phyloP scores from a whole-genome alignment of 2,888 invertebrate species.

The Hermaeophaga mercurialis region DNA sequence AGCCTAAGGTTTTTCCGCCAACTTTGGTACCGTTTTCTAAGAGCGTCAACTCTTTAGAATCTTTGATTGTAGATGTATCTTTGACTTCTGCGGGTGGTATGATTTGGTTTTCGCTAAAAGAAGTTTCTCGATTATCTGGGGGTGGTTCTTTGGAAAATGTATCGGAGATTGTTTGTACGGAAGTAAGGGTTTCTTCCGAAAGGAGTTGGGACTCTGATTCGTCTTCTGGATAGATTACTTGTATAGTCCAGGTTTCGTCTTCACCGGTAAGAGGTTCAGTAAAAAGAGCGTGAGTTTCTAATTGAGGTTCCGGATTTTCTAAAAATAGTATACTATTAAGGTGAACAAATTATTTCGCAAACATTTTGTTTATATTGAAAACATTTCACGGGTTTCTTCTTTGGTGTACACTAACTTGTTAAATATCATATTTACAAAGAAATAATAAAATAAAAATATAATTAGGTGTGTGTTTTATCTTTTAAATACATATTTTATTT shows the following conservation, averaged over 20 bases:
- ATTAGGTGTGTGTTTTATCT: too few relatives aligned
- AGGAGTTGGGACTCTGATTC: constrained; percentile 27
- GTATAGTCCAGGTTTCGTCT: constrained; percentile 48
- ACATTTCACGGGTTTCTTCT: too few relatives aligned
- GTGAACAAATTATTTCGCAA: background rate
- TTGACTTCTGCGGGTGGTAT: background rate
- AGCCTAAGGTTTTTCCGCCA: constrained; percentile 39
- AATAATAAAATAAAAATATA: too few relatives aligned
- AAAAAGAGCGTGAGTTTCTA: constrained; percentile 16
- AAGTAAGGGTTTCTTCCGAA: constrained; percentile 37
- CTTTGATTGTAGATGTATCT: background rate
- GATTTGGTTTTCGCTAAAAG: constrained; percentile 9
- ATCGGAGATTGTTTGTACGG: constrained; percentile 30
- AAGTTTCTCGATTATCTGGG: background rate
- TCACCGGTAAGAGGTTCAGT: constrained; percentile 21
- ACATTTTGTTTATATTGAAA: background rate
- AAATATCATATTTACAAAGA: too few relatives aligned
- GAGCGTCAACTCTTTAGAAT: background rate
- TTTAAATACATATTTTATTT: too few relatives aligned
- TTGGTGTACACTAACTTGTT: too few relatives aligned
- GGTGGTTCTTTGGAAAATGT: background rate
- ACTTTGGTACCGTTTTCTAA: constrained; percentile 9
- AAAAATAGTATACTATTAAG: constrained; percentile 8
- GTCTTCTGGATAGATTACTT: constrained; percentile 48
- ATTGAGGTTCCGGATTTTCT: constrained; percentile 1